These are phyloP conservation scores for Colletes collaris DNA, from an alignment of 2,888 invertebrate genomes.

Conservation along the genomic window DNA sequence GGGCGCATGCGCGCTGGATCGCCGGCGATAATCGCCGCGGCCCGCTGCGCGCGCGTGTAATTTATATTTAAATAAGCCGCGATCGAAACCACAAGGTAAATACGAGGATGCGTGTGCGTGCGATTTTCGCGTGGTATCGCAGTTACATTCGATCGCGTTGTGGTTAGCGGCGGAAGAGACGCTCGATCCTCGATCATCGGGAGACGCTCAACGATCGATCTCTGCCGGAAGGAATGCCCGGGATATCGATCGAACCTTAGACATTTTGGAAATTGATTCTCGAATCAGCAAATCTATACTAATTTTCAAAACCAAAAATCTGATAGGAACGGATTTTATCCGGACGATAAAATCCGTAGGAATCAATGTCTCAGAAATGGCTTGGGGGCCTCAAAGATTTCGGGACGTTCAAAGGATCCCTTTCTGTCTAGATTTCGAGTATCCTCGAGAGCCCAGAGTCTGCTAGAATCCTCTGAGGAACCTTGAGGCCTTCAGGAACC, in stretches of 20 bases:
- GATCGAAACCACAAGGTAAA: constrained; percentile 82
- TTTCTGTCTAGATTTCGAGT: too few species aligned
- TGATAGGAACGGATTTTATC: too few species aligned
- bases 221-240: background rate
- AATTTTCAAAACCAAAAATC: too few species aligned
- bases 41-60: constrained; percentile 65
- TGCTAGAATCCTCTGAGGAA: too few species aligned
- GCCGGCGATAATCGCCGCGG: constrained; percentile 54
- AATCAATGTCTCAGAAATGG: too few species aligned
- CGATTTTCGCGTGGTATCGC: constrained; percentile 61
- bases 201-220: constrained; percentile 50
- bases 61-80: constrained; percentile 82
- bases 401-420: too few species aligned
- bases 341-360: too few species aligned
- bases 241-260: background rate
- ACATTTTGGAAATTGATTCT: background rate
- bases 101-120: constrained; percentile 69
- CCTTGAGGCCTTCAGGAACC: too few species aligned
- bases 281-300: too few species aligned
- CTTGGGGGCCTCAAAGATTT: too few species aligned
- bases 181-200: constrained; percentile 64
- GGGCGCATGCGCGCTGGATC: constrained; percentile 48
- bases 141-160: constrained; percentile 71
- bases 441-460: too few species aligned
- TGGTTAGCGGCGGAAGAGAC: constrained; percentile 66